phyloP scores from a whole-genome alignment of 30 jellyfish, hydroid and myxozoan genomes.

The Turritopsis dohrnii region DNA sequence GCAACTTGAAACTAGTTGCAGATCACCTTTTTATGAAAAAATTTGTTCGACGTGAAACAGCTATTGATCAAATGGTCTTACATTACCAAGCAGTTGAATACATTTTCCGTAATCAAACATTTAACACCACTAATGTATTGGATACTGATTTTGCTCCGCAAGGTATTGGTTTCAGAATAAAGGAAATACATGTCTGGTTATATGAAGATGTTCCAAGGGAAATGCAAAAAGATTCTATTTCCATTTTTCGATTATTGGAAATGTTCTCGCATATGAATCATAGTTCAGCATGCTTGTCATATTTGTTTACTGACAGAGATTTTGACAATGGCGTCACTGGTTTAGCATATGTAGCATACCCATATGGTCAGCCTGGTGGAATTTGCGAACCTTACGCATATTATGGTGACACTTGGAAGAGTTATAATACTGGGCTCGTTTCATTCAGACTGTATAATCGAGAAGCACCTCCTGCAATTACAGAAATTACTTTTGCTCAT shows the following conservation, averaged over 20 bases:
- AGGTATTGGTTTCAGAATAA: constrained; percentile 85
- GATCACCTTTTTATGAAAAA: constrained; percentile 74
- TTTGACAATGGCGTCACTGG: constrained; percentile 90
- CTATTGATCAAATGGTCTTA: constrained; percentile 79
- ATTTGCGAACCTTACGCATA: constrained; percentile 90
- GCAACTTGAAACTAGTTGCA: constrained; percentile 80
- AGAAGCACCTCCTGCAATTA: constrained; percentile 86
- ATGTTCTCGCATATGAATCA: constrained; percentile 72
- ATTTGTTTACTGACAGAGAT: constrained; percentile 84
- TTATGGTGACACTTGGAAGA: constrained; percentile 64
- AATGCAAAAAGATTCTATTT: constrained; percentile 54
- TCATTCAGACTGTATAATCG: constrained; percentile 70
- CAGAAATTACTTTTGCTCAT: constrained; percentile 89
- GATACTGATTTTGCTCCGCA: constrained; percentile 75
- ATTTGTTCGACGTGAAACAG: constrained; percentile 70
- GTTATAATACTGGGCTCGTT: constrained; percentile 86
- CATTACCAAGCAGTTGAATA: constrained; percentile 93
- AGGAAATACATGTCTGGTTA: constrained; percentile 55
- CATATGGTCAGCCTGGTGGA: constrained; percentile 97
- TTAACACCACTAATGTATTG: constrained; percentile 63
- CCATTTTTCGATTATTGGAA: constrained; percentile 58
- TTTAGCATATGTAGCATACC: constrained; percentile 84
- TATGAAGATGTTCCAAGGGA: constrained; percentile 66
- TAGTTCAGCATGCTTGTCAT: constrained; percentile 79
- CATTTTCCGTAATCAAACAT: constrained; percentile 88